These are phyloP conservation scores for Heliothis subflexa DNA, from an alignment of 1,140 invertebrate species.

Conservation along the genomic window DNA sequence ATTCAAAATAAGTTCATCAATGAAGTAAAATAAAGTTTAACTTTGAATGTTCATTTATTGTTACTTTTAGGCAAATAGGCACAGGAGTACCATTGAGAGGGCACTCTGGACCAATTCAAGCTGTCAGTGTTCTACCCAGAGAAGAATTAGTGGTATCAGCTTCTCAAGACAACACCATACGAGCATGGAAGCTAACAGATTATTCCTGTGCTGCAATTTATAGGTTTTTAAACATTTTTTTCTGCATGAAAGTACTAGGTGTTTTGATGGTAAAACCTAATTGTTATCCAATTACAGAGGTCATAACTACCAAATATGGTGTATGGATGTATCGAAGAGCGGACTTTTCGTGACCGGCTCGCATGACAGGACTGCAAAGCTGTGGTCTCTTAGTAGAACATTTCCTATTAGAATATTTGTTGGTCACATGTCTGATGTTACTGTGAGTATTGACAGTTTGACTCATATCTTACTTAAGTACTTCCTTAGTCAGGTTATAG, in stretches of 20 bases:
- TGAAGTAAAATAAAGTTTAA: no score
- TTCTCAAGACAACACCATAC: conserved; percentile 92
- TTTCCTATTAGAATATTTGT: conserved; percentile 93
- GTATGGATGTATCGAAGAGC: conserved; percentile 91
- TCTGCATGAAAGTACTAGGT: not conserved
- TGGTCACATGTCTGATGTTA: conserved; percentile 94
- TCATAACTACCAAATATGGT: conserved; percentile 95
- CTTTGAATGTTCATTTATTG: not conserved
- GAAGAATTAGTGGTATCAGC: conserved; percentile 90
- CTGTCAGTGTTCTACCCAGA: conserved; percentile 89
- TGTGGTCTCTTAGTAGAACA: conserved; percentile 94
- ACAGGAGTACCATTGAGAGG: conserved; percentile 88
- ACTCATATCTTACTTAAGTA: no score
- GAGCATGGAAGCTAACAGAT: conserved; percentile 90
- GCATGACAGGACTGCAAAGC: conserved; percentile 93
- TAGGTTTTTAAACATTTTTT: conserved; percentile 80
- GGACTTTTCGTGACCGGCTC: conserved; percentile 93
- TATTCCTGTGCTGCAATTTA: conserved; percentile 90
- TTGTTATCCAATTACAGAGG: conserved; percentile 86
- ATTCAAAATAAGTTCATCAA: no score
- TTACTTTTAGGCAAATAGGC: conserved; percentile 72
- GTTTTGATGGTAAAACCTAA: not conserved
- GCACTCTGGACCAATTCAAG: conserved; percentile 91
- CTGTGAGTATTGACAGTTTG: conserved; percentile 83
- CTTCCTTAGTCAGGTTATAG: no score